Percentiles rank a stretch among this genome's conserved stretches.
Conservation (phyloP, 37 sponge, comb jelly and placozoan genomes). For the Tethya wilhelma region DNA sequence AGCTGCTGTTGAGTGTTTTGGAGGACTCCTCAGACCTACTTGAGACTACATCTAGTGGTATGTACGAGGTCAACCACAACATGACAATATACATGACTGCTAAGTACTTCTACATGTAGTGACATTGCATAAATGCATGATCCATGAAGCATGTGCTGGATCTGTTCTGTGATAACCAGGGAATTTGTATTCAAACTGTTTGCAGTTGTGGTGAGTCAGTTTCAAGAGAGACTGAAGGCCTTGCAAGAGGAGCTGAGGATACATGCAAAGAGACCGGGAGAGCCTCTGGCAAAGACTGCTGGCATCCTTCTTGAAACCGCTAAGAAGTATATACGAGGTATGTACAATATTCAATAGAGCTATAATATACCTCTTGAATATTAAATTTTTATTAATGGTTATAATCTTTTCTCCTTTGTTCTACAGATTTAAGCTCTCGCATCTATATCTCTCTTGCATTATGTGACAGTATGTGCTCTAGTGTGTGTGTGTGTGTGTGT, state of each 20-base stretch:
- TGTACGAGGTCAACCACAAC: neutral
- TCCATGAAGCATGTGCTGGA: no score
- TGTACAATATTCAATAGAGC: neutral
- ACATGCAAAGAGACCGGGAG: slow-evolving; percentile 2
- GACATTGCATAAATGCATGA: no score
- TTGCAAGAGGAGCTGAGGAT: neutral
- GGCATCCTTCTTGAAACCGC: slow-evolving; percentile 4
- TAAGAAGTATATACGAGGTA: slow-evolving; percentile 28
- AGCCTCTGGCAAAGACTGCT: neutral
- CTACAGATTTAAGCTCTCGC: slow-evolving; percentile 4
- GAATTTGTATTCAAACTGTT: no score
- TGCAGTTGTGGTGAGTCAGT: slow-evolving; percentile 14
- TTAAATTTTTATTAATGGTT: neutral
- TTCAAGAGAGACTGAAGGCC: slow-evolving; percentile 3
- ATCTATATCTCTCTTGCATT: slow-evolving; percentile 22
- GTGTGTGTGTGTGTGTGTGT: no score
- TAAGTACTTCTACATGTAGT: no score
- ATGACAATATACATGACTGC: no score
- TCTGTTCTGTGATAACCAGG: no score
- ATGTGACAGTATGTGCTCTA: slow-evolving; percentile 35
- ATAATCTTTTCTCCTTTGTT: neutral
- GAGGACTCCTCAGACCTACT: slow-evolving; percentile 10
- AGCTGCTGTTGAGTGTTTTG: slow-evolving; percentile 28
- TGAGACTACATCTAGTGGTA: slow-evolving; percentile 3
- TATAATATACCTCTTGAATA: neutral